phyloP scores from a whole-genome alignment of 2,888 invertebrate genomes.

The Tanaodytes sp. region DNA sequence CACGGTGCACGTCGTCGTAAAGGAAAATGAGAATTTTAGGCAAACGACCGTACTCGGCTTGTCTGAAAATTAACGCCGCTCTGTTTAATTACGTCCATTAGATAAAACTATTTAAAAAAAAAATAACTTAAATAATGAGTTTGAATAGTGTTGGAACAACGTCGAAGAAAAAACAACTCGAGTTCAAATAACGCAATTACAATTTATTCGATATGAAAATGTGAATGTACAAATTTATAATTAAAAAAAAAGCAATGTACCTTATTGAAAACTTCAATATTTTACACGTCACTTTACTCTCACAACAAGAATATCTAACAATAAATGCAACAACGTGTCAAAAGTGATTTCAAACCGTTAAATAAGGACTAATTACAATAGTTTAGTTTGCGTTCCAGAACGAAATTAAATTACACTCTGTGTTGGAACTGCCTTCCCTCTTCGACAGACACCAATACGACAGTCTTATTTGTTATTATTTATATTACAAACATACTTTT shows the following conservation, averaged over 20 bases:
- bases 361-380: constrained; percentile 30
- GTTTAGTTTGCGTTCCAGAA: neutral
- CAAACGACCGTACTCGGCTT: no score
- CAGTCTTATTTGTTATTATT: constrained; percentile 6
- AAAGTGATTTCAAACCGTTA: constrained; percentile 25
- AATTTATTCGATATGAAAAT: constrained; percentile 48
- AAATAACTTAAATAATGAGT: no score
- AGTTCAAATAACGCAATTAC: constrained; percentile 40
- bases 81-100: no score
- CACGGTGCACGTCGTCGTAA: constrained; percentile 34
- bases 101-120: no score
- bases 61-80: no score
- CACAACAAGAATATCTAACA: constrained; percentile 50
- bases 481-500: constrained; percentile 29
- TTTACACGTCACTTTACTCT: constrained; percentile 43
- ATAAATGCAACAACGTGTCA: constrained; percentile 46
- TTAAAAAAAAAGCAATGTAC: constrained; percentile 34
- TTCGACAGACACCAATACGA: constrained; percentile 14
- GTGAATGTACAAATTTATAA: constrained; percentile 47
- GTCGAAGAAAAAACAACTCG: no score
- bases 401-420: neutral
- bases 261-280: constrained; percentile 34
- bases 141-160: no score
- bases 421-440: neutral
- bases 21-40: constrained; percentile 29